These are phyloP conservation scores for Melinaea marsaeus DNA, from an alignment of 2,888 invertebrate species.

Conservation along the genomic window DNA sequence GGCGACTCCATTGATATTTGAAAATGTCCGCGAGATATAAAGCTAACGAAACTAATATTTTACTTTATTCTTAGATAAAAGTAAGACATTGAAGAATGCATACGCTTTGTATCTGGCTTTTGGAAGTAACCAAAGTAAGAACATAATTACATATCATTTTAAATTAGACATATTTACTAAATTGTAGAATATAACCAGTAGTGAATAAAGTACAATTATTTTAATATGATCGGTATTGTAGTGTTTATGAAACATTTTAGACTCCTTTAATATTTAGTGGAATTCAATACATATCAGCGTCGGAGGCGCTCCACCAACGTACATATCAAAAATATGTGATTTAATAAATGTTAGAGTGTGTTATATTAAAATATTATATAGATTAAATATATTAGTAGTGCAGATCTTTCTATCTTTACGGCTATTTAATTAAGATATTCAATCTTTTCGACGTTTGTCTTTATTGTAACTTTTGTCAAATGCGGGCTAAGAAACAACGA, in stretches of 20 bases:
- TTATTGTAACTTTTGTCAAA: slow-evolving; percentile 64
- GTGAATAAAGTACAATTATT: slow-evolving; percentile 71
- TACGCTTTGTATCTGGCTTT: slow-evolving; percentile 77
- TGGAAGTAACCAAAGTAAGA: slow-evolving; percentile 73
- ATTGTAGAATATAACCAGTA: slow-evolving; percentile 66
- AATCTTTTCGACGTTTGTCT: slow-evolving; percentile 14
- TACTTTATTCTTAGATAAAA: slow-evolving; percentile 50
- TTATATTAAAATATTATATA: slow-evolving; percentile 42
- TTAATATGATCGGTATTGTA: slow-evolving; percentile 74
- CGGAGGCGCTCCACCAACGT: slow-evolving; percentile 64
- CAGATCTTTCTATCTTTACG: slow-evolving; percentile 23
- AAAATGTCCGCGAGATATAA: slow-evolving; percentile 73
- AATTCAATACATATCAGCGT: slow-evolving; percentile 43
- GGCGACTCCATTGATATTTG: slow-evolving; percentile 67
- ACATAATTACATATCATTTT: slow-evolving; percentile 70
- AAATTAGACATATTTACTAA: slow-evolving; percentile 55
- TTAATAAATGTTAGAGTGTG: slow-evolving; percentile 50
- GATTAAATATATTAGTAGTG: slow-evolving; percentile 39
- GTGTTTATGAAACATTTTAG: slow-evolving; percentile 64
- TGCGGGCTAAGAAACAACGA: slow-evolving; percentile 74
- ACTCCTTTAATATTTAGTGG: slow-evolving; percentile 50
- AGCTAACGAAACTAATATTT: slow-evolving; percentile 52
- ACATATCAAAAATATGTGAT: slow-evolving; percentile 77
- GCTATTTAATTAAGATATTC: slow-evolving; percentile 16
- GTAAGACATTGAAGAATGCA: slow-evolving; percentile 70